Evolutionary conservation across 1,140 invertebrate species (phyloP).

Genomic region (Anthonomus grandis): DNA sequence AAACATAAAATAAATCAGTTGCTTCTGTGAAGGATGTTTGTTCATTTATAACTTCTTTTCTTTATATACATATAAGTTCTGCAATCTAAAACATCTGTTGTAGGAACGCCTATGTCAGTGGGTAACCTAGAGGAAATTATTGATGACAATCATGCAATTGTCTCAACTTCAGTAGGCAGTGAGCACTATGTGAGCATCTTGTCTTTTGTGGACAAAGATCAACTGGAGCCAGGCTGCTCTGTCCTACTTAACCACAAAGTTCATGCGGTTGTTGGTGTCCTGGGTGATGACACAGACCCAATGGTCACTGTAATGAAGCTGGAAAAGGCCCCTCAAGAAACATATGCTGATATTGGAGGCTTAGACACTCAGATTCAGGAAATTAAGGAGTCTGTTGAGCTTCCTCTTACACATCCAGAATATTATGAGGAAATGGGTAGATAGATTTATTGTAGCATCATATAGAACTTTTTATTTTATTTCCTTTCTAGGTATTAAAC

Average conservation of each 20-base stretch:
- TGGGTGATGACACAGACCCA: slow-evolving; percentile 98
- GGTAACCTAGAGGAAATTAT: slow-evolving; percentile 99
- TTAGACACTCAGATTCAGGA: slow-evolving; percentile 99
- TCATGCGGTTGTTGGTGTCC: slow-evolving; percentile 97
- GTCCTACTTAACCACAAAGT: slow-evolving; percentile 99
- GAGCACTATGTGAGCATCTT: slow-evolving; percentile 99
- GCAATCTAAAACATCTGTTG: too few relatives aligned
- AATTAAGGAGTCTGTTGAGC: slow-evolving; percentile 98
- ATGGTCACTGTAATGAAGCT: slow-evolving; percentile 99
- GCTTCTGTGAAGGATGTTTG: too few relatives aligned
- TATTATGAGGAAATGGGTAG: slow-evolving; percentile 99
- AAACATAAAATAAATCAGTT: too few relatives aligned
- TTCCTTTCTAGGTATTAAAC: slow-evolving; percentile 68
- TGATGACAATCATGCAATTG: slow-evolving; percentile 99
- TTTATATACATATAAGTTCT: too few relatives aligned
- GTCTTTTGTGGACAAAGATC: slow-evolving; percentile 99
- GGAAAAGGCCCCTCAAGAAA: slow-evolving; percentile 99
- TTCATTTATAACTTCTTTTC: too few relatives aligned
- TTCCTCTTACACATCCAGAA: slow-evolving; percentile 98
- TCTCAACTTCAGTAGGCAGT: slow-evolving; percentile 98
- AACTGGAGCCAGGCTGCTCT: slow-evolving; percentile 97
- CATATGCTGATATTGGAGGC: slow-evolving; percentile 99
- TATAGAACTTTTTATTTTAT: slow-evolving; percentile 7
- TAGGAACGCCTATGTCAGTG: slow-evolving; percentile 98
- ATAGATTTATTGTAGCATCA: background rate